These are phyloP conservation scores for Andrena marginata DNA, from an alignment of 2,888 invertebrate species.

Conservation along the genomic window DNA sequence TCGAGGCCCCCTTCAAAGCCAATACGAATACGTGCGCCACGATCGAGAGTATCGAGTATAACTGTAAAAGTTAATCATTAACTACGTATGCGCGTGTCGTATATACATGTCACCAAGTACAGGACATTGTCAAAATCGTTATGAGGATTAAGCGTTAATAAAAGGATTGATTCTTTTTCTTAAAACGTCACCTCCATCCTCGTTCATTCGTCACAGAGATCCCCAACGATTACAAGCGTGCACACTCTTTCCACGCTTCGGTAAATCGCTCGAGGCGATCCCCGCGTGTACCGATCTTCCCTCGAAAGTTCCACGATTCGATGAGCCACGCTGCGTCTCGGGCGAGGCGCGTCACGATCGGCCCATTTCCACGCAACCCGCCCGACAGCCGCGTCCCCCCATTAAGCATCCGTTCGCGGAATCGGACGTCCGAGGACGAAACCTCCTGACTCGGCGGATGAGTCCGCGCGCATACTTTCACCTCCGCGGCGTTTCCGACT, in stretches of 20 bases:
- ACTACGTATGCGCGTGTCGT: constrained; percentile 53
- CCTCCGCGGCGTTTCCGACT: constrained; percentile 63
- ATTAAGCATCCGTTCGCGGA: constrained; percentile 30
- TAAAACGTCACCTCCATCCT: constrained; percentile 21
- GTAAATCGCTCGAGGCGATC: too few relatives aligned
- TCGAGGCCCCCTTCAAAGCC: neutral
- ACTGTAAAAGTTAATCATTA: constrained; percentile 42
- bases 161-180: constrained; percentile 71
- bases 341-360: neutral
- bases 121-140: constrained; percentile 31
- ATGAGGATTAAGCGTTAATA: constrained; percentile 54
- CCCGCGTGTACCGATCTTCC: too few relatives aligned
- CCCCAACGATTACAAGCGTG: too few relatives aligned
- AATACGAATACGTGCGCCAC: constrained; percentile 38
- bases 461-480: constrained; percentile 64
- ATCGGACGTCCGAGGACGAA: constrained; percentile 51
- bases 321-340: neutral
- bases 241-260: too few relatives aligned
- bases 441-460: constrained; percentile 42
- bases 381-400: constrained; percentile 4
- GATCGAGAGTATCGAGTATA: constrained; percentile 17
- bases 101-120: constrained; percentile 41
- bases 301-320: neutral
- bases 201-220: neutral
- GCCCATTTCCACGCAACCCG: neutral